These are phyloP conservation scores for Palythoa heliodiscus DNA, from an alignment of 92 coral and sea anemone genomes.

Conservation along the genomic window DNA sequence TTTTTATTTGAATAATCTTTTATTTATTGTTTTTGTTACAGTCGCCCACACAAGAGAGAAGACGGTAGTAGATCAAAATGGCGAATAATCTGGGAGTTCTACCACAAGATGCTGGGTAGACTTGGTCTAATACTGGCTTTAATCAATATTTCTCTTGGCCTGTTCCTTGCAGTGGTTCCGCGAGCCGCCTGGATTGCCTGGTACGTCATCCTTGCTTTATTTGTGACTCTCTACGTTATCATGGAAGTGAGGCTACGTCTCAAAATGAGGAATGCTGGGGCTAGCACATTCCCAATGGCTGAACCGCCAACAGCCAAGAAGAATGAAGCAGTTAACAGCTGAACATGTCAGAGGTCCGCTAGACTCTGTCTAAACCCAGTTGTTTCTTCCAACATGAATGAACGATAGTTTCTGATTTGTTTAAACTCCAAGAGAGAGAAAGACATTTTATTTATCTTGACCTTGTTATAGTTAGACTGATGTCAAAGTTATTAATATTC, in stretches of 20 bases:
- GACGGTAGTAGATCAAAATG: constrained; percentile 70
- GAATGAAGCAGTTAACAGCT: constrained; percentile 19
- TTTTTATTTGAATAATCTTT: no score
- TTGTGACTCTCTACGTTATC: constrained; percentile 61
- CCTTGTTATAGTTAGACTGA: no score
- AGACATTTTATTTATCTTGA: no score
- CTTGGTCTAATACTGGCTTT: constrained; percentile 87
- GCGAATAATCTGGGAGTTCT: constrained; percentile 88
- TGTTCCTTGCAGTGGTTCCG: constrained; percentile 92
- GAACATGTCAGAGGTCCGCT: not conserved
- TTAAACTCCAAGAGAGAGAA: no score
- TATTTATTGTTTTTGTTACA: constrained; percentile 21
- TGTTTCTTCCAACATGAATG: no score
- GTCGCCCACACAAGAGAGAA: constrained; percentile 87
- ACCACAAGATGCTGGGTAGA: constrained; percentile 86
- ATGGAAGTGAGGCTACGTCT: constrained; percentile 70
- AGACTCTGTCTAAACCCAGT: not conserved
- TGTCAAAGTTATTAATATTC: no score
- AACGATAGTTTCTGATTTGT: no score
- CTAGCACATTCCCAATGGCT: constrained; percentile 46
- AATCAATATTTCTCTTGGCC: constrained; percentile 86
- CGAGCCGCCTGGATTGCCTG: constrained; percentile 84
- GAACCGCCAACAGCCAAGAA: constrained; percentile 24
- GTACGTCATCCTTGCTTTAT: constrained; percentile 74
- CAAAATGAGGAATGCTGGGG: not conserved